phyloP scores from a whole-genome alignment of 2,888 invertebrate species.

The Altica lythri region DNA sequence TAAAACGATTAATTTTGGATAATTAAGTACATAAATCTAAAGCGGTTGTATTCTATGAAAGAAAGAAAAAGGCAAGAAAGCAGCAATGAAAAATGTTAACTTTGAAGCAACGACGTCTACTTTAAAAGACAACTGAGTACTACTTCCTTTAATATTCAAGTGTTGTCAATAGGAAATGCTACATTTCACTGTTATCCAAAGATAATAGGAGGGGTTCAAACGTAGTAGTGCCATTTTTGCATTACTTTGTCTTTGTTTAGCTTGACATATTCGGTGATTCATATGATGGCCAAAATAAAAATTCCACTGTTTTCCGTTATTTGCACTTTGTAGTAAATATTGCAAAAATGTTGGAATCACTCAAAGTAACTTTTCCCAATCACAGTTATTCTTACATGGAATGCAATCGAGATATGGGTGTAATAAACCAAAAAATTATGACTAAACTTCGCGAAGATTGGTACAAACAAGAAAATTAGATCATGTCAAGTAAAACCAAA shows the following conservation, averaged over 20 bases:
- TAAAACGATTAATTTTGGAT: conserved; percentile 12
- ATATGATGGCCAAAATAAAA: conserved; percentile 8
- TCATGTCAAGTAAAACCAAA: conserved; percentile 24
- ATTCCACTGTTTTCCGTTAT: conserved; percentile 22
- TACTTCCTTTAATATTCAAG: conserved; percentile 16
- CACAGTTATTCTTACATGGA: conserved; percentile 21
- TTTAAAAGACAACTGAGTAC: conserved; percentile 11
- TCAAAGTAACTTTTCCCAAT: conserved; percentile 16
- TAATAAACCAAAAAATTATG: conserved; percentile 22
- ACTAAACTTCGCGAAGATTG: conserved; percentile 22
- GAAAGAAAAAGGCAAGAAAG: conserved; percentile 22
- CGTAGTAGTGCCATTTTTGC: conserved; percentile 21
- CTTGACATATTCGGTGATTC: conserved; percentile 18
- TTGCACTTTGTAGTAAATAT: conserved; percentile 20
- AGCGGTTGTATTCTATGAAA: conserved; percentile 20
- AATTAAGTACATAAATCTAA: conserved; percentile 19
- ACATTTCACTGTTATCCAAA: conserved; percentile 12
- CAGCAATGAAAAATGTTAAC: conserved; percentile 10
- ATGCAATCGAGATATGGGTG: conserved; percentile 20
- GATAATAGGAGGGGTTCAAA: conserved; percentile 6
- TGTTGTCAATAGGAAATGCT: conserved; percentile 11
- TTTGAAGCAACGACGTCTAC: conserved; percentile 14
- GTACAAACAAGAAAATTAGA: conserved; percentile 22
- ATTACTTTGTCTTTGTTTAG: conserved; percentile 22
- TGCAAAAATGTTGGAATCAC: conserved; percentile 12